Evolutionary conservation across 35 echinoderm and acorn worm genomes (phyloP).

Genomic region (Eucidaris tribuloides): DNA sequence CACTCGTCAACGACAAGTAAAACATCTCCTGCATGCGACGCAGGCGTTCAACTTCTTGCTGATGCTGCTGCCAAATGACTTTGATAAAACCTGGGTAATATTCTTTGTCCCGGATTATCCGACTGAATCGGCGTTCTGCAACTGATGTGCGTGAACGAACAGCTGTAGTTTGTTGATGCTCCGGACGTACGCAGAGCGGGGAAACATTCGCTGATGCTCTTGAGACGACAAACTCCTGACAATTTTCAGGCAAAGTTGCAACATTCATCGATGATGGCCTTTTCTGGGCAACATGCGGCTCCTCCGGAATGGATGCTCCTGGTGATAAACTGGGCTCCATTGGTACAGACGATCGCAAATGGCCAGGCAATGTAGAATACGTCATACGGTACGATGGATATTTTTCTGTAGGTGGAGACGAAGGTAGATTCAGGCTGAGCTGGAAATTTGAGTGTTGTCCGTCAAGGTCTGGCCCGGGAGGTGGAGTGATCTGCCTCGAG

Average conservation of each 20-base stretch:
- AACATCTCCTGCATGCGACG: not conserved
- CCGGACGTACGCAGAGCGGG: not conserved
- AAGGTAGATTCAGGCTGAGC: too few species aligned
- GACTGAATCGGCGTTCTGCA: not conserved
- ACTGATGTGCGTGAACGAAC: not conserved
- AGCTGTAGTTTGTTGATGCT: too few species aligned
- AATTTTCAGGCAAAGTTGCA: not conserved
- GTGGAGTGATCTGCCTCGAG: too few species aligned
- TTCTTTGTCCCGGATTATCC: not conserved
- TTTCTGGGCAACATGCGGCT: too few species aligned
- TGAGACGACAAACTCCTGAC: not conserved
- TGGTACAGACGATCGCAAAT: too few species aligned
- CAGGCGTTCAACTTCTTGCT: conserved; percentile 34
- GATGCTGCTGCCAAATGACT: conserved; percentile 64
- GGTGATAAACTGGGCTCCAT: too few species aligned
- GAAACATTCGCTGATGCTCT: not conserved
- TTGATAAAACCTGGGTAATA: conserved; percentile 67
- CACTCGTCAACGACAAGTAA: conserved; percentile 62
- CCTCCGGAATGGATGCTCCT: too few species aligned
- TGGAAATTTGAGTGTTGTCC: too few species aligned
- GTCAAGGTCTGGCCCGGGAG: too few species aligned
- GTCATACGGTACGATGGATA: conserved; percentile 48
- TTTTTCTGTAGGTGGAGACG: not conserved
- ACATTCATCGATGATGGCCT: too few species aligned
- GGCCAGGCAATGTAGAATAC: conserved; percentile 76